Percentiles rank a stretch among this genome's conserved stretches.
phyloP scores from a whole-genome alignment of 2,888 invertebrate genomes.

The Monochamus alternatus region DNA sequence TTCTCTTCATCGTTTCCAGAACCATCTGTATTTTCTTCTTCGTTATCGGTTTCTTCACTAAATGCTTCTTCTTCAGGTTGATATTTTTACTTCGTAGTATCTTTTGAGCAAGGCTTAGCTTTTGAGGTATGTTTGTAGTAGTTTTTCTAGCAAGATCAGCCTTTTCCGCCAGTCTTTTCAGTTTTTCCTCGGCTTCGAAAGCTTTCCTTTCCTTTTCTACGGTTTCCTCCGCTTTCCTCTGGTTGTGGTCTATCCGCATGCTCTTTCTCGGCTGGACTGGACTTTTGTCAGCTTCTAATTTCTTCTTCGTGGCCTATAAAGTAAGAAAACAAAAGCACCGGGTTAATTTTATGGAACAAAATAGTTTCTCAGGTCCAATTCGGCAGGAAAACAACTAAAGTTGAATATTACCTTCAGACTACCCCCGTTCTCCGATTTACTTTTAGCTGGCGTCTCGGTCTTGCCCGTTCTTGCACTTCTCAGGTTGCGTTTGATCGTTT shows the following conservation, averaged over 20 bases:
- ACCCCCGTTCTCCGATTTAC: conserved; percentile 25
- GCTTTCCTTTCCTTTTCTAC: conserved; percentile 44
- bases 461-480: conserved; percentile 49
- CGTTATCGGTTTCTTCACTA: conserved; percentile 68
- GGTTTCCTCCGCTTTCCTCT: conserved; percentile 52
- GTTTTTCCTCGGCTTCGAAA: conserved; percentile 54
- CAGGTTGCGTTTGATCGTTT: conserved; percentile 42
- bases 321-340: background rate
- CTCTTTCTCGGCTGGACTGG: conserved; percentile 60
- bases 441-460: conserved; percentile 29
- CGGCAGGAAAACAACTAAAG: no score
- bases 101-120: conserved; percentile 69
- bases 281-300: conserved; percentile 47
- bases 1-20: conserved; percentile 43
- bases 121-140: conserved; percentile 68
- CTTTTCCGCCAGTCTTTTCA: conserved; percentile 55
- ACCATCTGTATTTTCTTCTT: conserved; percentile 66
- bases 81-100: conserved; percentile 69
- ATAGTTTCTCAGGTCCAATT: no score
- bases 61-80: conserved; percentile 69
- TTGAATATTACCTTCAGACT: conserved; percentile 8
- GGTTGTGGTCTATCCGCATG: conserved; percentile 59
- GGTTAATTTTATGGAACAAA: no score
- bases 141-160: conserved; percentile 65
- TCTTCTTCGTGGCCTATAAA: conserved; percentile 13